phyloP scores from a whole-genome alignment of 2,113 vertebrate species.

The Oenanthe oenanthe region DNA sequence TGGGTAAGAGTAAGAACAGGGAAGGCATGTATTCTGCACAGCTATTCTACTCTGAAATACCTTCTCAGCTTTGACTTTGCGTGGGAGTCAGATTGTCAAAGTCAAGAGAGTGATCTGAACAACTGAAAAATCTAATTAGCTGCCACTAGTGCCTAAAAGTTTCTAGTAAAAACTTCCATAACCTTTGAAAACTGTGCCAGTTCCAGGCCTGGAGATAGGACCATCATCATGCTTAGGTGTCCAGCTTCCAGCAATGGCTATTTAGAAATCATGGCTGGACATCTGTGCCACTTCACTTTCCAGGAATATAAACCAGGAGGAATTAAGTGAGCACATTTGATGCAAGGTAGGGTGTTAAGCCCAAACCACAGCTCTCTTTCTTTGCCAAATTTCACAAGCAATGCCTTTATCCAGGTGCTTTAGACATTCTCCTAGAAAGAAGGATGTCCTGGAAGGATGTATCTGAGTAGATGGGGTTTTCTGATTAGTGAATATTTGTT shows the following conservation, averaged over 20 bases:
- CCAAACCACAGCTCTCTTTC: neutral
- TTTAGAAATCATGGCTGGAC: neutral
- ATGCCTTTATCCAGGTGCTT: neutral
- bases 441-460: neutral
- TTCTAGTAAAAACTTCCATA: neutral
- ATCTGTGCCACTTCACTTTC: neutral
- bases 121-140: neutral
- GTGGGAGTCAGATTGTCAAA: neutral
- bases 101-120: neutral
- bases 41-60: neutral
- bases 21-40: neutral
- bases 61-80: neutral
- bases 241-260: neutral
- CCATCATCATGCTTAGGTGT: fast-evolving
- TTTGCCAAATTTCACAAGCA: neutral
- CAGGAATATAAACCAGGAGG: neutral
- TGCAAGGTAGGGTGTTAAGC: neutral
- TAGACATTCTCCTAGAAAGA: neutral
- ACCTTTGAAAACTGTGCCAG: neutral
- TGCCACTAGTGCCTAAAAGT: neutral
- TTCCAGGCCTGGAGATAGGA: neutral
- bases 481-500: neutral
- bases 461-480: neutral
- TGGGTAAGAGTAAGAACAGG: neutral
- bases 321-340: neutral